Percentiles rank a stretch among this genome's conserved stretches.
phyloP scores from a whole-genome alignment of 2,113 vertebrate genomes.

The Bungarus multicinctus region DNA sequence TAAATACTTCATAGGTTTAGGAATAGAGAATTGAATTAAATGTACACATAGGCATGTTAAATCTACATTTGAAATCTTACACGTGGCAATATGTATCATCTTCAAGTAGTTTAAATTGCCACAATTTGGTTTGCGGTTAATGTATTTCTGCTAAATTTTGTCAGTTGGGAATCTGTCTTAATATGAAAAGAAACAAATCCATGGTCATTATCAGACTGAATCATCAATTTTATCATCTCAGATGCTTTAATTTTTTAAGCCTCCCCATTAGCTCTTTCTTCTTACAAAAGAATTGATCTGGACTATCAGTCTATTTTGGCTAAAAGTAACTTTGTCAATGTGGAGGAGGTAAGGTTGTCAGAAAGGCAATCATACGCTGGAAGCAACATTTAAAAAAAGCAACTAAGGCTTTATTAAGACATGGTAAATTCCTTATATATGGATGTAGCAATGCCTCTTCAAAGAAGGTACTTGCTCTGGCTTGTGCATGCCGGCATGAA shows the following conservation, averaged over 20 bases:
- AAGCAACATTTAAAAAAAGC: not conserved
- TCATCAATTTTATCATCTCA: slow-evolving; percentile 13
- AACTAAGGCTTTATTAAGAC: not conserved
- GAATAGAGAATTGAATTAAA: slow-evolving; percentile 8
- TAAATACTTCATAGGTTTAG: slow-evolving; percentile 9
- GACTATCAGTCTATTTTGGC: not conserved
- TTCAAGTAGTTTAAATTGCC: slow-evolving; percentile 14
- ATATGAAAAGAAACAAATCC: slow-evolving; percentile 23
- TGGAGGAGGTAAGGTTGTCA: accelerated
- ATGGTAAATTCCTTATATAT: not conserved
- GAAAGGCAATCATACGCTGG: not conserved
- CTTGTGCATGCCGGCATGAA: not conserved
- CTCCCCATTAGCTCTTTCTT: slow-evolving; percentile 7
- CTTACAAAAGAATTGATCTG: not conserved
- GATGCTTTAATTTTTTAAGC: slow-evolving; percentile 21
- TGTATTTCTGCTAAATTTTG: slow-evolving; percentile 26
- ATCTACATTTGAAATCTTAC: slow-evolving; percentile 20
- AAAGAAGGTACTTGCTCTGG: not conserved
- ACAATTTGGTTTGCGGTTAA: not conserved
- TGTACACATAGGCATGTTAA: not conserved
- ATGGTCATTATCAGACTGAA: slow-evolving; percentile 13
- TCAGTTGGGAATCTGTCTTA: slow-evolving; percentile 32
- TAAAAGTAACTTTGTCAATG: not conserved
- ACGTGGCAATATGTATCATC: not conserved
- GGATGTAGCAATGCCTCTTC: not conserved